Evolutionary conservation across 35 echinoderm and acorn worm species (phyloP).

Genomic region (Nesometra sesokonis): DNA sequence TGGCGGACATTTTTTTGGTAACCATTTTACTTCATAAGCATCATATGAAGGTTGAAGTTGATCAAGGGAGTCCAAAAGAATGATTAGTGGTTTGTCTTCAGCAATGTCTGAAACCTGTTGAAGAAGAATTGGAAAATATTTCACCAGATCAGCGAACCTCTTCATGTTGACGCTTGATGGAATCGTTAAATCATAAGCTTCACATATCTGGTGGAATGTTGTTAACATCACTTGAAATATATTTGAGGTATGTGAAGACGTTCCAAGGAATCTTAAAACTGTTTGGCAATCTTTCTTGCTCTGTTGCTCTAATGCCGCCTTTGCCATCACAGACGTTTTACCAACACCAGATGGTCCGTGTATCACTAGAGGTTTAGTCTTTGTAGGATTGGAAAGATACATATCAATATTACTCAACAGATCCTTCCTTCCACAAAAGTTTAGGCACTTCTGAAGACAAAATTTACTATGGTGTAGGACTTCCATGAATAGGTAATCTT

Average conservation of each 20-base stretch:
- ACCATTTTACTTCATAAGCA: slow-evolving; percentile 57
- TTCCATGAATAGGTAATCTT: slow-evolving; percentile 52
- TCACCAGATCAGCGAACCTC: slow-evolving; percentile 60
- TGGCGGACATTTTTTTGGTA: slow-evolving; percentile 54
- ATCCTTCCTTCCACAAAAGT: slow-evolving; percentile 69
- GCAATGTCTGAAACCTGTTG: slow-evolving; percentile 42
- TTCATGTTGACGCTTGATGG: slow-evolving; percentile 24
- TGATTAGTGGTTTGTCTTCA: slow-evolving; percentile 48
- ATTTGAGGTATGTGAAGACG: slow-evolving; percentile 70
- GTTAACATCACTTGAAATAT: slow-evolving; percentile 57
- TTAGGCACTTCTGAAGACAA: slow-evolving; percentile 60
- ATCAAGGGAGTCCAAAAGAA: slow-evolving; percentile 84
- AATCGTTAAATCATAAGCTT: slow-evolving; percentile 34
- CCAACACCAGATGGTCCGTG: slow-evolving; percentile 77
- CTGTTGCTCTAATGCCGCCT: slow-evolving; percentile 50
- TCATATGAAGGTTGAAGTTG: slow-evolving; percentile 58
- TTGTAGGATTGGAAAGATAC: not conserved
- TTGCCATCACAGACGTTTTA: slow-evolving; percentile 95
- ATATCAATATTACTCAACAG: slow-evolving; percentile 37
- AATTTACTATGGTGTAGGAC: slow-evolving; percentile 77
- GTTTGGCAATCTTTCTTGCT: slow-evolving; percentile 23
- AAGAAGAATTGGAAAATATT: slow-evolving; percentile 52
- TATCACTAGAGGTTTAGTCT: slow-evolving; percentile 39
- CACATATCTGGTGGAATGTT: slow-evolving; percentile 53
- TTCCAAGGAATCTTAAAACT: slow-evolving; percentile 71